phyloP scores from a whole-genome alignment of 2,888 invertebrate genomes.

The Ceramica pisi region DNA sequence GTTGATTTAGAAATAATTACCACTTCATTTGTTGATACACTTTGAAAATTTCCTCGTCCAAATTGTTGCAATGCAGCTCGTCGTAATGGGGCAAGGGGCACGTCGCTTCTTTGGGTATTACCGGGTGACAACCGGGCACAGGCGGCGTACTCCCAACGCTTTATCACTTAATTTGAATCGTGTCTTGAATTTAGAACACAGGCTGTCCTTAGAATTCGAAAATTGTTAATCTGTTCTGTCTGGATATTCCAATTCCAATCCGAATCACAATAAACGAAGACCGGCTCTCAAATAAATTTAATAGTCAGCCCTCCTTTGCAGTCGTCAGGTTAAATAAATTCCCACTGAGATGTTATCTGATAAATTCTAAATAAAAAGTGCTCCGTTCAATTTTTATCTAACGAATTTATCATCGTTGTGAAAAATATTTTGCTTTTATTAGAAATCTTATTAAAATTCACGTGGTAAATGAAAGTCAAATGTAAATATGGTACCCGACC shows the following conservation, averaged over 20 bases:
- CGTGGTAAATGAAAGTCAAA: slow-evolving; percentile 66
- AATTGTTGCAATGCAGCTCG: slow-evolving; percentile 68
- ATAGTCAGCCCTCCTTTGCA: slow-evolving; percentile 63
- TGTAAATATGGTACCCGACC: slow-evolving; percentile 64
- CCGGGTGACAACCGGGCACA: slow-evolving; percentile 79
- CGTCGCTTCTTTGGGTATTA: slow-evolving; percentile 77
- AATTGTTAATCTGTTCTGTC: slow-evolving; percentile 75
- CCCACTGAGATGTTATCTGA: slow-evolving; percentile 59
- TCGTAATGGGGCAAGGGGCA: slow-evolving; percentile 70
- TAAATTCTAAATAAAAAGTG: slow-evolving; percentile 67
- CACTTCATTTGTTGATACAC: slow-evolving; percentile 57
- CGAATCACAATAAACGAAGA: slow-evolving; percentile 66
- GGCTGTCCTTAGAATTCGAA: slow-evolving; percentile 72
- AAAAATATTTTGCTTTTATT: slow-evolving; percentile 57
- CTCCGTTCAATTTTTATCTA: slow-evolving; percentile 53
- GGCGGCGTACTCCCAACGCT: slow-evolving; percentile 80
- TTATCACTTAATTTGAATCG: slow-evolving; percentile 89
- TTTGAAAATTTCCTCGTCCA: slow-evolving; percentile 58
- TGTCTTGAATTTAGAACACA: slow-evolving; percentile 82
- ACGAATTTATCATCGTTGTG: slow-evolving; percentile 54
- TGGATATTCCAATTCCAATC: slow-evolving; percentile 69
- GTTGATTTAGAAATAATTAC: slow-evolving; percentile 54
- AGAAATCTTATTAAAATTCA: slow-evolving; percentile 68
- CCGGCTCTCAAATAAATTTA: slow-evolving; percentile 69
- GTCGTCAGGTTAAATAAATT: slow-evolving; percentile 69